Base-by-base conservation (phyloP, 2,113 vertebrate genomes). In the Oryctolagus cuniculus region DNA sequence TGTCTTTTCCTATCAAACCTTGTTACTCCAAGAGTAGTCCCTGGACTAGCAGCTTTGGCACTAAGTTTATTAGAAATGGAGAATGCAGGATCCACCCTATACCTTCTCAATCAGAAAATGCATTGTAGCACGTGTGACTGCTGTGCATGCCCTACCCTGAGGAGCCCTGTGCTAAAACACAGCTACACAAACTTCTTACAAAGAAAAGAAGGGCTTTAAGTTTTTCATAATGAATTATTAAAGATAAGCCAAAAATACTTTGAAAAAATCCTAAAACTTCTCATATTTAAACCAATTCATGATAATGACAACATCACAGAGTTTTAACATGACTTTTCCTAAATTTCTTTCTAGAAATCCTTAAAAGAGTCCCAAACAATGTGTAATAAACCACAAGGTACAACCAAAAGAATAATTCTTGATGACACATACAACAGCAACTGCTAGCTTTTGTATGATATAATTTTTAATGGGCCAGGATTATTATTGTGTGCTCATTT, bases 401-500 rank as follows among this genome's bases (percentile, higher is more conserved):
- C 7, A 81, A 78, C 83, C 36, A 95, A 96, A 96, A 91, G 0
- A 21, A 88, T 1, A 5, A 79, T 80, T 90, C 25, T 84, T 96
- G 95, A 78, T 94, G n/a, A 61, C 82, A 94, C 81, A 93, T 82
- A 79, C 38, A 96, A 80, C 38, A 91, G 55, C 49, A 94, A 77
- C 15, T 66, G 51, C 72, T 86, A 36, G 55, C 44, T 93, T 67
- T 95, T 96, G 90, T 81, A 72, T 91, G 36, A 53, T 87, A 29
- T 24, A 87, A 79, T 61, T 83, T 95, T 90, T 91, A 97, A 90
- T n/a, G 79, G 81, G 86, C 89, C 79, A 77, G 74, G 80, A 93
- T 96, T 94, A 96, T 0, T 2, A 90, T 96, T 94, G 97, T 87
- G 66, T 69, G 88, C 81, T 97, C 91, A 97, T 97, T 97, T 96